These are phyloP conservation scores for Pterostichus madidus DNA, from an alignment of 2,888 invertebrate genomes.

Conservation along the genomic window DNA sequence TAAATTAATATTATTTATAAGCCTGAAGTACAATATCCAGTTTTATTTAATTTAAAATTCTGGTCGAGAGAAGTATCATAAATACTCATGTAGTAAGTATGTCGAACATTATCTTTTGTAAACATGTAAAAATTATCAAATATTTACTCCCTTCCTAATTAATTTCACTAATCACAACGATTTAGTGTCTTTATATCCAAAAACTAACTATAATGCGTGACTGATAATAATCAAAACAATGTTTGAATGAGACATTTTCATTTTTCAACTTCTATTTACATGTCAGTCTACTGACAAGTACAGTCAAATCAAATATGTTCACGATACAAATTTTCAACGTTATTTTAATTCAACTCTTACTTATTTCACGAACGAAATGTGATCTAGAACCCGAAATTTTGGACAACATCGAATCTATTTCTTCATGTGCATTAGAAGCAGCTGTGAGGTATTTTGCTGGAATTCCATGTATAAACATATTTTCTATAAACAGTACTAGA, in stretches of 20 bases:
- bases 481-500: slow-evolving; percentile 44
- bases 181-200: slow-evolving; percentile 19
- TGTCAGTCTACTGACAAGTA: slow-evolving; percentile 14
- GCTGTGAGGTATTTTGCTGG: slow-evolving; percentile 37
- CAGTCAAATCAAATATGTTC: background rate
- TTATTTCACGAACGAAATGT: background rate
- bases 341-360: background rate
- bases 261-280: slow-evolving; percentile 9
- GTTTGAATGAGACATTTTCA: slow-evolving; percentile 15
- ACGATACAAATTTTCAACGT: background rate
- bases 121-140: slow-evolving; percentile 24
- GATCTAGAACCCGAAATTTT: slow-evolving; percentile 10
- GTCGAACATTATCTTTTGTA: slow-evolving; percentile 4
- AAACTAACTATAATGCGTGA: slow-evolving; percentile 37
- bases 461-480: slow-evolving; percentile 44
- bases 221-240: slow-evolving; percentile 12
- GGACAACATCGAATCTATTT: slow-evolving; percentile 22
- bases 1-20: too few species aligned
- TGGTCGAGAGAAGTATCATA: background rate
- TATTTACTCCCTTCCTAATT: background rate
- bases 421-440: slow-evolving; percentile 34
- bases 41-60: background rate
- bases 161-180: background rate
- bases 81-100: slow-evolving; percentile 12
- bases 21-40: too few species aligned